These are phyloP conservation scores for Baryphthengus martii DNA, from an alignment of 2,113 vertebrate genomes.

Conservation along the genomic window DNA sequence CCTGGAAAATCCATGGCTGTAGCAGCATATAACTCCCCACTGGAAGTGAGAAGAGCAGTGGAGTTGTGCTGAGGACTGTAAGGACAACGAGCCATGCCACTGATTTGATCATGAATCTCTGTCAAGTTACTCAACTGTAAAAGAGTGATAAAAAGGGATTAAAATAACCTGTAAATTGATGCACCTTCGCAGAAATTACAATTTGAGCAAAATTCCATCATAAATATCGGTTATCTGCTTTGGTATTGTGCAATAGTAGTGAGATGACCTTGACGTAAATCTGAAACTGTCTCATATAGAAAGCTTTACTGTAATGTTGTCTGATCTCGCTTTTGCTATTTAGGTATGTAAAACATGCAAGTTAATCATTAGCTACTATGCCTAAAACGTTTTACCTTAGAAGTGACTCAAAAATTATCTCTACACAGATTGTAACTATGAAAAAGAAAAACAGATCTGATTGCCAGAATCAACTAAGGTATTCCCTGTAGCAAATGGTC, in stretches of 20 bases:
- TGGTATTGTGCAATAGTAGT: background rate
- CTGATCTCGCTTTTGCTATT: background rate
- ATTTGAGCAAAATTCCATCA: background rate
- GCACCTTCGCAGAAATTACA: too few relatives aligned
- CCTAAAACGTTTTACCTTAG: background rate
- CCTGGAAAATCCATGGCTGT: constrained; percentile 98
- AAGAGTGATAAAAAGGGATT: background rate
- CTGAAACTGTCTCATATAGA: background rate
- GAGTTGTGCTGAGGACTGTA: constrained; percentile 97
- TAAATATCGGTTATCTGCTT: background rate
- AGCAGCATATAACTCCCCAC: constrained; percentile 93
- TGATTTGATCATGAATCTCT: constrained; percentile 95
- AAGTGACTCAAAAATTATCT: background rate
- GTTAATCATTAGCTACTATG: background rate
- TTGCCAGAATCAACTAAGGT: background rate
- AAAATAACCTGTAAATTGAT: too few relatives aligned
- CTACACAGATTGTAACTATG: background rate
- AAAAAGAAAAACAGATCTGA: background rate
- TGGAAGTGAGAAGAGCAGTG: constrained; percentile 92
- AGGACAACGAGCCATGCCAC: constrained; percentile 96
- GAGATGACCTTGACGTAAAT: background rate
- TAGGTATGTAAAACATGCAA: background rate
- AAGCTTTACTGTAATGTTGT: background rate
- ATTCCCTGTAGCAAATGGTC: background rate
- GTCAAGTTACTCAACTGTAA: constrained; percentile 89